Conservation (phyloP, 2,113 vertebrate species). For the Actenoides lindsayi region DNA sequence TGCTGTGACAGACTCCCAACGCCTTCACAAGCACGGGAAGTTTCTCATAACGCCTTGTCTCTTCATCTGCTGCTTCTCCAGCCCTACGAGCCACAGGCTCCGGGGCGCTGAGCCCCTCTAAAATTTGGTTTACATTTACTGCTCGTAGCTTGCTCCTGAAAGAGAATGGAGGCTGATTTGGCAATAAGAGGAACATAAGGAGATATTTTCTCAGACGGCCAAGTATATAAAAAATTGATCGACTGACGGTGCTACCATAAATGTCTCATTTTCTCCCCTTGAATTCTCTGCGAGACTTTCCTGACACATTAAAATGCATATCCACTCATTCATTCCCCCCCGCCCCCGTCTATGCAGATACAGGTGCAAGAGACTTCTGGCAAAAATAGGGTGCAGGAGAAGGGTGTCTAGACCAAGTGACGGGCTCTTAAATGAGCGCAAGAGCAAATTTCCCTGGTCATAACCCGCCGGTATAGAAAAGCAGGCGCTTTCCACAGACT, state of each 20-base stretch:
- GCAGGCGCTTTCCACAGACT: not conserved
- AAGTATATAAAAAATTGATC: not conserved
- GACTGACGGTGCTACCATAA: not conserved
- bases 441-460: not conserved
- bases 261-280: not conserved
- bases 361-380: constrained; percentile 6
- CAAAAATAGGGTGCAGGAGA: not conserved
- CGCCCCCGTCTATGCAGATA: not conserved
- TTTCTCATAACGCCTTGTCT: not conserved
- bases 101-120: not conserved
- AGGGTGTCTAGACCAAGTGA: not conserved
- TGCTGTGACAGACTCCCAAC: not conserved
- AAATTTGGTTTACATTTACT: not conserved
- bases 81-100: not conserved
- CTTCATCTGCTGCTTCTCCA: not conserved
- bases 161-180: not conserved
- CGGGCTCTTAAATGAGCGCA: not conserved
- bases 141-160: not conserved
- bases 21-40: not conserved
- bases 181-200: not conserved
- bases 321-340: fast-evolving
- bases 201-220: not conserved
- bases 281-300: not conserved
- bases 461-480: not conserved
- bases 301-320: not conserved